Conservation (phyloP, 2,888 invertebrate species). For the Ichneumoninae sp. region DNA sequence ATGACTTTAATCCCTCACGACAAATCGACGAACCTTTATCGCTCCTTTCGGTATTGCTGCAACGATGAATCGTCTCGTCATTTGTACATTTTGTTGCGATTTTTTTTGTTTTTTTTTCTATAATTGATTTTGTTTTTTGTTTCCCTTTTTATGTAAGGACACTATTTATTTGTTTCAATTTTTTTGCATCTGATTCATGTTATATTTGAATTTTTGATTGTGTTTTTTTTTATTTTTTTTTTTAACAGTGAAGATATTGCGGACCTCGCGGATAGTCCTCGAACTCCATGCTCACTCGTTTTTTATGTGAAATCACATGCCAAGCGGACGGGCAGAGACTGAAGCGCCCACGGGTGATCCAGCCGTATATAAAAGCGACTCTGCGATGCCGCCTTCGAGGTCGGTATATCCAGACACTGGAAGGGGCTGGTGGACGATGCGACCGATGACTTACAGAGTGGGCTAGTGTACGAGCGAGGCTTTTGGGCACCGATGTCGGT, state of each 20-base stretch:
- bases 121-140: conserved; percentile 3
- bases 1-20: neutral
- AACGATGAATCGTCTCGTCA: neutral
- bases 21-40: neutral
- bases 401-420: conserved; percentile 57
- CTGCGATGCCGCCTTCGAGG: conserved; percentile 46
- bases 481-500: neutral
- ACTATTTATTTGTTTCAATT: conserved; percentile 45
- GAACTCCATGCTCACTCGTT: conserved; percentile 78
- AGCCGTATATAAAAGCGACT: conserved; percentile 78
- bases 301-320: conserved; percentile 73
- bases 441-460: conserved; percentile 40
- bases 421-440: conserved; percentile 29
- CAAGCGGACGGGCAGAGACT: conserved; percentile 79
- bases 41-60: neutral
- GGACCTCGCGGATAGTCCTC: conserved; percentile 72
- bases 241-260: conserved; percentile 68
- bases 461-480: conserved; percentile 28
- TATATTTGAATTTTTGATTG: conserved; percentile 37
- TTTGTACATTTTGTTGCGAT: conserved; percentile 11
- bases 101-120: neutral
- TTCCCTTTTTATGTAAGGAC: conserved; percentile 36
- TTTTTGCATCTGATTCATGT: conserved; percentile 21
- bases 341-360: conserved; percentile 78
- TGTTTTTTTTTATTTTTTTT: conserved; percentile 33